Conservation (phyloP, 2,113 vertebrate species). For the Paradoxurus hermaphroditus region DNA sequence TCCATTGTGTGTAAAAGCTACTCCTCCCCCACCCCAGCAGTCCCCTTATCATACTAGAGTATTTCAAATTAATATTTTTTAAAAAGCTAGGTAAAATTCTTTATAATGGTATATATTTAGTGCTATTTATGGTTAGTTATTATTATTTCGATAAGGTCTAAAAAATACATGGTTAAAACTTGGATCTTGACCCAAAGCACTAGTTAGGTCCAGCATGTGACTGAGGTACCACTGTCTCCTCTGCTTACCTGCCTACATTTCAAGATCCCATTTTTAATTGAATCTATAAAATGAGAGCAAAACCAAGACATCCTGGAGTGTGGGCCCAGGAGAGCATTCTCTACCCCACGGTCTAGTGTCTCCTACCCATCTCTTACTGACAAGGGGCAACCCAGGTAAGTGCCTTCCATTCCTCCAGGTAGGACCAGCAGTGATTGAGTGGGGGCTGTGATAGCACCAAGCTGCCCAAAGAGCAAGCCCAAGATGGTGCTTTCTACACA, state of each 20-base stretch:
- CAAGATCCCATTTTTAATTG: not conserved
- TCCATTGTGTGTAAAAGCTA: constrained; percentile 9
- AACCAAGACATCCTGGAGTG: not conserved
- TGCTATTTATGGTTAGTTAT: not conserved
- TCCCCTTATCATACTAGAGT: not conserved
- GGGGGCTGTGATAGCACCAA: not conserved
- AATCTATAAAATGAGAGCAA: constrained; percentile 14
- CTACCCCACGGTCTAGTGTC: not conserved
- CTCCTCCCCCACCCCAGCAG: not conserved
- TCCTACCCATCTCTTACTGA: not conserved
- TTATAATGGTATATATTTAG: not conserved
- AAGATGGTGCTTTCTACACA: not conserved
- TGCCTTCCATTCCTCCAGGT: not conserved
- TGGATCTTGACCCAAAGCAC: not conserved
- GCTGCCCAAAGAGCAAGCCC: not conserved
- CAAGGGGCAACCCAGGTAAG: not conserved
- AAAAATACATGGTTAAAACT: not conserved
- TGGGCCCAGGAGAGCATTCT: not conserved
- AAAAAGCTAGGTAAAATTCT: not conserved
- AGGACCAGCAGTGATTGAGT: not conserved
- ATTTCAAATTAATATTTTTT: too few species aligned
- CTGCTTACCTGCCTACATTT: constrained; percentile 1
- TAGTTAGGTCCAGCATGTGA: not conserved
- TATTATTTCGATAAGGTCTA: not conserved
- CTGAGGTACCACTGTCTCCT: not conserved